Evolutionary conservation across 2,113 vertebrate species (phyloP), one percentile per base, ranked within the genome.

Genomic region (Promerops cafer): DNA sequence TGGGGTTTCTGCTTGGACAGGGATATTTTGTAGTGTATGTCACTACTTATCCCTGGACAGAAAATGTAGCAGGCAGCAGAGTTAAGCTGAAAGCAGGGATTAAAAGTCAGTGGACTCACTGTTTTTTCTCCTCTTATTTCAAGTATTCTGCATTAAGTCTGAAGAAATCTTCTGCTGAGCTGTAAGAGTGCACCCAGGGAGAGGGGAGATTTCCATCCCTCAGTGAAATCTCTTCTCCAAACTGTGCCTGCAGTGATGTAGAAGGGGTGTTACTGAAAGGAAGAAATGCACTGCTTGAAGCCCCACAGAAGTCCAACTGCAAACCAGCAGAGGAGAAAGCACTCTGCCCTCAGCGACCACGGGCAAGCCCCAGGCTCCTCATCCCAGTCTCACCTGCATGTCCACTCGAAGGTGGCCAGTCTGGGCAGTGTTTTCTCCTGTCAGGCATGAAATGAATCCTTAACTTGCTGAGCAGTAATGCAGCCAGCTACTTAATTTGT

Each of bases 261-360:
- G 54, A 72, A 83, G 54, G 56, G 83, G 10, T 74, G 72, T 26
- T 0, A 13, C 79, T 70, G 56, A 47, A 68, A 83, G 75, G 80
- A 93, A 74, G 47, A 61, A 90, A 70, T 6, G 27, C 68, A 40
- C 90, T 77, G 71, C 79, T 63, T 70, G 68, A 90, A 86, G 59
- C 27, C 30, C 72, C 17, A 23, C 26, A 3, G 24, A 78, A 80
- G 7, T 54, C 47, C 64, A 79, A 11, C 59, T 44, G 63, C 54
- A 88, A 72, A 52, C n/a, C 28, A 28, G 78, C 35, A 16, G 11
- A 23, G 70, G 84, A 77, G 50, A 40, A 45, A 74, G 56, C 11
- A 2, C 20, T 23, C 33, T 61, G 66, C n/a, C 59, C 1, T 19
- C 76, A 40, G 65, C 0, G 1, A n/a, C 65, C 77, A 35, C 0